Percentiles rank a stretch among this genome's conserved stretches.
These are phyloP conservation scores for Caenorhabditis brenneri DNA, from an alignment of 1,140 invertebrate genomes.

Conservation along the genomic window DNA sequence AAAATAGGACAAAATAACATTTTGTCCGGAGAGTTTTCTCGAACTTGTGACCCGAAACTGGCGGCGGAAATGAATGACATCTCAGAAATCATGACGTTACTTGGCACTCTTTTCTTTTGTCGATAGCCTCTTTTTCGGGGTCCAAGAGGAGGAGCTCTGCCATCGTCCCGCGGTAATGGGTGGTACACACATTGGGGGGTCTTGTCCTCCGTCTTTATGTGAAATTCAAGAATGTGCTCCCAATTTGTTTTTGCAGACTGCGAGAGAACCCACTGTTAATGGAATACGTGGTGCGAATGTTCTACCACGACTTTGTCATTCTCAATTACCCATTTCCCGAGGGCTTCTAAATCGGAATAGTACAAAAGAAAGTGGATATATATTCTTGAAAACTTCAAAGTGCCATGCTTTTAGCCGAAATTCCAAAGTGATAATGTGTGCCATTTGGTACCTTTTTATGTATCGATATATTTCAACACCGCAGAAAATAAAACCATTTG, in stretches of 20 bases:
- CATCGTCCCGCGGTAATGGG: conserved; percentile 13
- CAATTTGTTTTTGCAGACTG: conserved; percentile 43
- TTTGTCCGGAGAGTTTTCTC: background rate
- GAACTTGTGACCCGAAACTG: background rate
- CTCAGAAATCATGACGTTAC: conserved; percentile 31
- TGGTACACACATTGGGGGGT: background rate
- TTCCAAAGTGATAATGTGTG: background rate
- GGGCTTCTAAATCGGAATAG: conserved; percentile 6
- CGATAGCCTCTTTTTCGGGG: background rate
- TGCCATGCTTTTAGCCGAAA: background rate
- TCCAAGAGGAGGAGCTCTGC: background rate
- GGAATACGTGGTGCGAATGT: conserved; percentile 47
- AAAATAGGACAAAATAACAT: conserved; percentile 14
- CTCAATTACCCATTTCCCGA: conserved; percentile 40
- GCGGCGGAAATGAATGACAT: conserved; percentile 6
- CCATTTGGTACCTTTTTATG: background rate
- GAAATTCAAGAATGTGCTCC: conserved; percentile 23
- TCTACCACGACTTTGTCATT: conserved; percentile 48
- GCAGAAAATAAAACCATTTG: background rate
- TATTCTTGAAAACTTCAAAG: background rate
- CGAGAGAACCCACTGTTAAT: conserved; percentile 36
- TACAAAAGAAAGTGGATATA: background rate
- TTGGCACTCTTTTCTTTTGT: background rate
- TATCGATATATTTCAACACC: background rate
- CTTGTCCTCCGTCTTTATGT: conserved; percentile 18